Evolutionary conservation across 1,140 invertebrate species (phyloP), one percentile per base, ranked within the genome.

Genomic region (Panulirus ornatus): DNA sequence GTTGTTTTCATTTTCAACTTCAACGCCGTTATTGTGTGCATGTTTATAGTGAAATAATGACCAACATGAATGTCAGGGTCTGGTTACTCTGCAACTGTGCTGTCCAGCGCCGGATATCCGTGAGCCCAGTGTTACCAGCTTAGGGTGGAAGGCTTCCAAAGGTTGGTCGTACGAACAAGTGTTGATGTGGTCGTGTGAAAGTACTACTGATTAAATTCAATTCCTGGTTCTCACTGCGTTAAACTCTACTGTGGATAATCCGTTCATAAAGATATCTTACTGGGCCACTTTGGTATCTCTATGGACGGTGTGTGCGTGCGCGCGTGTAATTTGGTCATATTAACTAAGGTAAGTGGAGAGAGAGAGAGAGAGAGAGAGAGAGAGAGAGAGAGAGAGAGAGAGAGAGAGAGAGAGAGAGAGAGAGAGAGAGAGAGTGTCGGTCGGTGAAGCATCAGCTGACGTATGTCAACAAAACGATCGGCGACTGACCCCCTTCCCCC

Each of bases 381-480:
- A 22, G n/a, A 27, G 66, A 22, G 66, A 71, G 66, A 27, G 66
- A 22, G 66, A 71, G 58, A 63, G 58, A 63, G 58, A 63, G 58
- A 63, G 58, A 63, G 58, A 63, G 58, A 63, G n/a, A n/a, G n/a
- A n/a, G n/a, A n/a, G n/a, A n/a, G n/a, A n/a, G n/a, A n/a, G n/a
- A n/a, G n/a, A n/a, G n/a, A n/a, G n/a, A n/a, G n/a, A n/a, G n/a
- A n/a, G 58, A 63, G 58, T 22, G 58, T 22, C 19, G 27, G 27
- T 63, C 6, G 27, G 19, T 63, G 2, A 63, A 22, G 6, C 58
- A 63, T 63, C 19, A 1, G 27, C 1, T 63, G 19, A 27, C 19
- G 19, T 22, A 1, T 6, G 27, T 63, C 58, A 63, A 63, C 27
- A 63, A 63, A 2, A 63, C 1, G 8, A 2, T 22, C 19, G 27